These are phyloP conservation scores for Heteronetta atricapilla DNA, from an alignment of 2,113 vertebrate genomes.

Conservation along the genomic window DNA sequence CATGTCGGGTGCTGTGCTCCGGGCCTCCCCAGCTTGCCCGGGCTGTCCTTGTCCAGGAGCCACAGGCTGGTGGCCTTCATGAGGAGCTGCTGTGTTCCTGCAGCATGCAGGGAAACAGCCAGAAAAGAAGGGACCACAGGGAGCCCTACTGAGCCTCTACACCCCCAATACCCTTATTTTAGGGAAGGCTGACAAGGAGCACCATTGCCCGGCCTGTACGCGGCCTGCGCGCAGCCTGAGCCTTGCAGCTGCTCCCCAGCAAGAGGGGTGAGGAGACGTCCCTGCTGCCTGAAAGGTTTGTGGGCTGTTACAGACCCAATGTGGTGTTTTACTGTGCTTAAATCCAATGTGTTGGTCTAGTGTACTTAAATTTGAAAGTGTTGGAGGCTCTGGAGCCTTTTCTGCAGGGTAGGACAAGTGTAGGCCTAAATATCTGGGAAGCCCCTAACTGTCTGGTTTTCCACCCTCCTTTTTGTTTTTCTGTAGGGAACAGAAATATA, in stretches of 20 bases:
- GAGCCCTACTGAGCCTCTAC: background rate
- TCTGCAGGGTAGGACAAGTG: background rate
- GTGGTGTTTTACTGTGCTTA: background rate
- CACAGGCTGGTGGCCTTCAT: background rate
- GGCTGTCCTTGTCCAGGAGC: background rate
- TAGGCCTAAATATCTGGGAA: background rate
- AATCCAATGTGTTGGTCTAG: background rate
- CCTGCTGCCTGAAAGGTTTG: background rate
- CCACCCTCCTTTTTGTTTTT: background rate
- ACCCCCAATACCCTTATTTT: background rate
- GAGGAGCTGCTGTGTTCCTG: background rate
- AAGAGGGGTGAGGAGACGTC: background rate
- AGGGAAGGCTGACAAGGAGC: background rate
- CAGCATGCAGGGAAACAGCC: background rate
- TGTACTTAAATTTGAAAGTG: background rate
- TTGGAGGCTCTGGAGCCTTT: background rate
- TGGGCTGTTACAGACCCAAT: background rate
- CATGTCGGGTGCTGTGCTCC: background rate
- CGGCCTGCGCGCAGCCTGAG: background rate
- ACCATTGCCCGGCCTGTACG: background rate
- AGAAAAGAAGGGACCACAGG: background rate
- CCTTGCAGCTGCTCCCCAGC: background rate
- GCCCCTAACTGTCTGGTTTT: background rate
- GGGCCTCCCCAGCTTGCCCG: accelerated
- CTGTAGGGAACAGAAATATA: background rate